Percentiles rank a stretch among this genome's conserved stretches.
phyloP scores from a whole-genome alignment of 2,888 invertebrate species.

The Tachina fera region DNA sequence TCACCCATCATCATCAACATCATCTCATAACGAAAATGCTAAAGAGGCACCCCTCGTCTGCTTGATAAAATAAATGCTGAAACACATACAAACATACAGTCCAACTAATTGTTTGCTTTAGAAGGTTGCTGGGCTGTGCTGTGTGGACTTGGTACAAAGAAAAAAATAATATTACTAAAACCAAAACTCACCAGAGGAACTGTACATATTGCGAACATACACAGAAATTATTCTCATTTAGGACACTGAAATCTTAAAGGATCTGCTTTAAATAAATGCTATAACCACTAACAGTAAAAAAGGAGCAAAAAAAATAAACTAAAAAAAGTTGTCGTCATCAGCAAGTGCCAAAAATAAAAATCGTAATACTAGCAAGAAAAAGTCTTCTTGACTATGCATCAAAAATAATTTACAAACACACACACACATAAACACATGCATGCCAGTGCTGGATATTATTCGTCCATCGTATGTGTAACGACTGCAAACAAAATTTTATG shows the following conservation, averaged over 20 bases:
- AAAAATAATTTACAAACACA: not conserved
- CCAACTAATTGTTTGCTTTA: constrained; percentile 53
- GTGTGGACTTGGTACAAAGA: not conserved
- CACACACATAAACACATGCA: not conserved
- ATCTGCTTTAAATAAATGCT: constrained; percentile 1
- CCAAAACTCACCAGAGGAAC: constrained; percentile 11
- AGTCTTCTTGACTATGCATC: not conserved
- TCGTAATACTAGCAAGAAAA: not conserved
- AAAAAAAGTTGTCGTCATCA: constrained; percentile 17
- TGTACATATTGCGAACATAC: constrained; percentile 6
- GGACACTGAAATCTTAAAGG: constrained; percentile 45
- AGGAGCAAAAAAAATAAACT: not conserved
- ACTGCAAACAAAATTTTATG: no score
- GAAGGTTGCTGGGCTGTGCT: not conserved
- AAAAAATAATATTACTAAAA: not conserved
- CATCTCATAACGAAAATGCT: not conserved
- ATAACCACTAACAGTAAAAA: not conserved
- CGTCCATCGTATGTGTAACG: not conserved
- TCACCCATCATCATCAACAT: constrained; percentile 27
- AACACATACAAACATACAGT: not conserved
- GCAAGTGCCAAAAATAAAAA: constrained; percentile 3
- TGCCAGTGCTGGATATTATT: not conserved
- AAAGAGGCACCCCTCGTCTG: constrained; percentile 19
- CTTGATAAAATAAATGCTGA: constrained; percentile 4
- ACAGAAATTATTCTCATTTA: constrained; percentile 51